Conservation (phyloP, 2,888 invertebrate genomes). For the Gisinianus flammeolus region DNA sequence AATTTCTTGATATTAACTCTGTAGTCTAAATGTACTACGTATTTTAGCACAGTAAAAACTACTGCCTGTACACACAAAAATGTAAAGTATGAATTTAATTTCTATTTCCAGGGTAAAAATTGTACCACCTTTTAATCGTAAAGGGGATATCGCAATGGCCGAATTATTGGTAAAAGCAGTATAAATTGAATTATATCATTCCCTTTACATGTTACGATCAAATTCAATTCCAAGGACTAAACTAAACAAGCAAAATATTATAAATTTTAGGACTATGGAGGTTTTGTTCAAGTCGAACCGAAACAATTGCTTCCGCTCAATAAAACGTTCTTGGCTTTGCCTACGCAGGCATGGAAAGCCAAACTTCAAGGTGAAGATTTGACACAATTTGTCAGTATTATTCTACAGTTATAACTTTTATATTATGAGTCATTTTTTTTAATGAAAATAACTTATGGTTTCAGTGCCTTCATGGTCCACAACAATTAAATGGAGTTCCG, state of each 20-base stretch:
- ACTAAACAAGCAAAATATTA: background rate
- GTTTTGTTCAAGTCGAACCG: slow-evolving; percentile 50
- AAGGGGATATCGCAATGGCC: slow-evolving; percentile 53
- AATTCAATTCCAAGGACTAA: too few relatives aligned
- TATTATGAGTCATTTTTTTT: background rate
- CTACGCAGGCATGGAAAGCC: slow-evolving; percentile 52
- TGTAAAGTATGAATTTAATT: background rate
- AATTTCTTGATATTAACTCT: too few relatives aligned
- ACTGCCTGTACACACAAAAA: background rate
- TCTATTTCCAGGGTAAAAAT: slow-evolving; percentile 48
- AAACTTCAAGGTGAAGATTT: slow-evolving; percentile 46
- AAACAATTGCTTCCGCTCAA: slow-evolving; percentile 47
- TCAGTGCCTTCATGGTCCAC: slow-evolving; percentile 41
- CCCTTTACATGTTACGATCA: background rate
- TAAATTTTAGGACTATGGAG: slow-evolving; percentile 48
- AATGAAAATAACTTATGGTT: background rate
- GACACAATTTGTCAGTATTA: background rate
- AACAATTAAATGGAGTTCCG: slow-evolving; percentile 45
- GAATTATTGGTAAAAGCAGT: slow-evolving; percentile 51
- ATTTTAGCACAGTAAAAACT: too few relatives aligned
- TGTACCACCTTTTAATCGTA: slow-evolving; percentile 47
- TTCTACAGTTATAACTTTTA: background rate
- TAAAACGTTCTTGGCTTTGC: slow-evolving; percentile 48
- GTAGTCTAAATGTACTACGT: too few relatives aligned
- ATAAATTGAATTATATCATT: too few relatives aligned